phyloP scores from a whole-genome alignment of 2,113 vertebrate species.

The Limnothrissa miodon region DNA sequence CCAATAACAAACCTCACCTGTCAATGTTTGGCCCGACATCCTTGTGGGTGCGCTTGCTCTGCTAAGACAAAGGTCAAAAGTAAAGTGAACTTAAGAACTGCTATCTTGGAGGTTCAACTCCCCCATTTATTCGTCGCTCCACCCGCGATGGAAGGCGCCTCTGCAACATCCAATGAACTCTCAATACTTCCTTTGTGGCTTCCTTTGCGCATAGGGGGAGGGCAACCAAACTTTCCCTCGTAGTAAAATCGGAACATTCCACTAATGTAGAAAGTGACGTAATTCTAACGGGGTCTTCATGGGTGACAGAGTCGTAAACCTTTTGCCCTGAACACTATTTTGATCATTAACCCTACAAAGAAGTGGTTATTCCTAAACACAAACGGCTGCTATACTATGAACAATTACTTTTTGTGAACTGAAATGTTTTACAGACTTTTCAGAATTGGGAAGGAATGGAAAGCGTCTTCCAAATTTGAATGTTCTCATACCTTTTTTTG shows the following conservation, averaged over 20 bases:
- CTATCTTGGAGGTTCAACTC: not conserved
- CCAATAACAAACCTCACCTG: not conserved
- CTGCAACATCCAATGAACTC: conserved; percentile 48
- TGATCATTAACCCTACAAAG: too few species aligned
- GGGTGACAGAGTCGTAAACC: not conserved
- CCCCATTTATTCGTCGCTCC: conserved; percentile 32
- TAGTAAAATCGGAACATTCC: conserved; percentile 11
- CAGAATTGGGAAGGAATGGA: not conserved
- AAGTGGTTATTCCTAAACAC: not conserved
- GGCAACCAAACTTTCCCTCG: conserved; percentile 29
- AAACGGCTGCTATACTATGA: not conserved
- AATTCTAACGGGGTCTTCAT: not conserved
- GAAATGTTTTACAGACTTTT: not conserved
- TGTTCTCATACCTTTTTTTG: not conserved
- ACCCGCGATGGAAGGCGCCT: not conserved
- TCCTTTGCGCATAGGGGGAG: not conserved
- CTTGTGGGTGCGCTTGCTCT: not conserved
- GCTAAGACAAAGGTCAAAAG: conserved; percentile 1
- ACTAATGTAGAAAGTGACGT: conserved; percentile 16
- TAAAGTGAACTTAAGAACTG: conserved; percentile 15
- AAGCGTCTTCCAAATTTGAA: not conserved
- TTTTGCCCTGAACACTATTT: not conserved
- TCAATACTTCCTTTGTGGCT: conserved; percentile 37
- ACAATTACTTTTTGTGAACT: not conserved
- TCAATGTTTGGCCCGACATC: conserved; percentile 6